Base-by-base conservation (phyloP, 2,888 invertebrate genomes). In the Antitype chi region DNA sequence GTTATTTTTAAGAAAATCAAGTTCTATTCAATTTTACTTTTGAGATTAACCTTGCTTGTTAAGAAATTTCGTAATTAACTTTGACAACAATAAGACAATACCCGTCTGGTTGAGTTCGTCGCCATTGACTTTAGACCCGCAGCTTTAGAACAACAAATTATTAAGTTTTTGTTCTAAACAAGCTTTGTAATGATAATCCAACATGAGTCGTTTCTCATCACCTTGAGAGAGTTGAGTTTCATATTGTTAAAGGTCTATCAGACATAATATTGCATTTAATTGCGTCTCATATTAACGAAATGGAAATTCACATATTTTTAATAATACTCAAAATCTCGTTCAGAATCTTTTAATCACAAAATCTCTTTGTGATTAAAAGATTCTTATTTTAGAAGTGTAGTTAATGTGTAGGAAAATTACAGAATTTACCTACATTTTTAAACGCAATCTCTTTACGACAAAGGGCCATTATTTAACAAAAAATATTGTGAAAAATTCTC, bases 41-140 rank as follows among this genome's bases (percentile, higher is more conserved):
- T 17, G 8, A 79, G 74, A 83, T 74, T 81, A 85, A 69, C 59
- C 67, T 84, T 74, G 74, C 70, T 77, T 82, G 74, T 84, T 76
- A 82, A 52, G 53, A 74, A 70, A 85, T 82, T 78, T 84, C 70
- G 28, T 85, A 85, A 90, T 89, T 88, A 85, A 88, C 80, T 86
- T 86, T 82, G 74, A 80, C 73, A 84, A 82, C 80, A 84, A 75
- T 79, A 76, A 78, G 67, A 87, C 77, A 85, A 87, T 79, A 25
- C 43, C 47, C 11, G 71, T 64, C 62, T 76, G 47, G 49, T 0
- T 67, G 62, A 76, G 75, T 72, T 82, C 77, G n/a, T 47, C 47
- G 60, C 64, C 43, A 74, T 74, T 71, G 53, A 87, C 59, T 76
- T 64, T 11, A 66, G 52, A 75, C 69, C 74, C 70, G 57, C 38